Evolutionary conservation across 2,113 vertebrate genomes (phyloP).

Genomic region (Grallaria varia): DNA sequence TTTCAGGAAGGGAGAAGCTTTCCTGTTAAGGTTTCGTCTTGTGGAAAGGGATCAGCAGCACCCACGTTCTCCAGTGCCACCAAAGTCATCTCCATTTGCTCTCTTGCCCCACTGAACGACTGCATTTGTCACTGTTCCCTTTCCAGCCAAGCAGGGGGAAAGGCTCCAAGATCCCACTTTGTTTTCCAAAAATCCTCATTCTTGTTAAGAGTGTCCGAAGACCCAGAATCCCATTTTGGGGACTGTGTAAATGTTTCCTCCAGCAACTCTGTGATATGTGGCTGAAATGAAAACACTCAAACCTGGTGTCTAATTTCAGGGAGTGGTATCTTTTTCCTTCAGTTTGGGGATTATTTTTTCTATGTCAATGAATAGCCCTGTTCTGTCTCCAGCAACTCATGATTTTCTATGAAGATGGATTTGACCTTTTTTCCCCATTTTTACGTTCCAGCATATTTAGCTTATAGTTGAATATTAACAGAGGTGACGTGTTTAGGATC

Average conservation of each 20-base stretch:
- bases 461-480: not conserved
- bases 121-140: not conserved
- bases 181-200: not conserved
- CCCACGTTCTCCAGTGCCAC: not conserved
- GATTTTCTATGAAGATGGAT: not conserved
- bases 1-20: not conserved
- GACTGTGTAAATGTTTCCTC: not conserved
- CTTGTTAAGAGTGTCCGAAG: not conserved
- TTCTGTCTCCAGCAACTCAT: not conserved
- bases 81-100: not conserved
- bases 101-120: not conserved
- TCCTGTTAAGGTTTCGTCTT: not conserved
- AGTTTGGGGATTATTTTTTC: not conserved
- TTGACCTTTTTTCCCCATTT: rapidly evolving
- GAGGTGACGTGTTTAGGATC: not conserved
- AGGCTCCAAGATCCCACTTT: not conserved
- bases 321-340: not conserved
- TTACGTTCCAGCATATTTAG: not conserved
- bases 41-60: not conserved
- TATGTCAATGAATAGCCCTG: not conserved
- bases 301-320: not conserved
- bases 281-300: not conserved
- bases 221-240: not conserved
- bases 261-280: not conserved
- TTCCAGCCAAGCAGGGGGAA: not conserved